Evolutionary conservation across 2,113 vertebrate species (phyloP).

Genomic region (Hippoglossus stenolepis): DNA sequence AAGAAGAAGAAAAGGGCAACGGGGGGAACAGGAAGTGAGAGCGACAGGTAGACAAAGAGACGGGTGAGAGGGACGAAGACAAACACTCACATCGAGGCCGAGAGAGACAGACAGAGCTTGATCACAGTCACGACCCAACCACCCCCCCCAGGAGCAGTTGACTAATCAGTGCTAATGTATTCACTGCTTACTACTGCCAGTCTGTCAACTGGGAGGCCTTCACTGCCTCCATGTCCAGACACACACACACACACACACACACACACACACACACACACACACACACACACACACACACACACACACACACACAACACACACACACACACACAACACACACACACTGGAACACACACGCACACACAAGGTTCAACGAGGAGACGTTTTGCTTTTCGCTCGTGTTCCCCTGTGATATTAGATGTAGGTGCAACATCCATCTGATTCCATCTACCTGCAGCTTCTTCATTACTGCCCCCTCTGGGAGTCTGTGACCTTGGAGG

Average conservation of each 20-base stretch:
- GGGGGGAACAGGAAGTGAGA: no score
- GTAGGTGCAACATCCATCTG: conserved; percentile 11
- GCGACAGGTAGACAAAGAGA: neutral
- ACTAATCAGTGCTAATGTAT: conserved; percentile 76
- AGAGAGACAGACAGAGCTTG: neutral
- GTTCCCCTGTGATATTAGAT: conserved; percentile 6
- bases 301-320: neutral
- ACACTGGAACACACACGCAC: neutral
- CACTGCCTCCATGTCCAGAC: conserved; percentile 47
- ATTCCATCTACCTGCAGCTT: neutral
- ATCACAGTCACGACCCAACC: conserved; percentile 8
- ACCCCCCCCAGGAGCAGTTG: conserved; percentile 39
- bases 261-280: neutral
- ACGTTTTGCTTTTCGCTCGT: neutral
- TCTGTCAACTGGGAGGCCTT: conserved; percentile 57
- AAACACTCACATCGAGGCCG: neutral
- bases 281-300: conserved; percentile 6
- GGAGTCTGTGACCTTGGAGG: conserved; percentile 51
- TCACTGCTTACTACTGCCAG: conserved; percentile 65
- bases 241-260: neutral
- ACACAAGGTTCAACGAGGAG: neutral
- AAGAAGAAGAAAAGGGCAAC: no score
- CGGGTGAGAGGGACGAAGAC: neutral
- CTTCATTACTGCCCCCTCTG: conserved; percentile 12
- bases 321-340: neutral